These are phyloP conservation scores for Drosophila paucipuncta DNA, from an alignment of 2,888 invertebrate genomes.

Conservation along the genomic window DNA sequence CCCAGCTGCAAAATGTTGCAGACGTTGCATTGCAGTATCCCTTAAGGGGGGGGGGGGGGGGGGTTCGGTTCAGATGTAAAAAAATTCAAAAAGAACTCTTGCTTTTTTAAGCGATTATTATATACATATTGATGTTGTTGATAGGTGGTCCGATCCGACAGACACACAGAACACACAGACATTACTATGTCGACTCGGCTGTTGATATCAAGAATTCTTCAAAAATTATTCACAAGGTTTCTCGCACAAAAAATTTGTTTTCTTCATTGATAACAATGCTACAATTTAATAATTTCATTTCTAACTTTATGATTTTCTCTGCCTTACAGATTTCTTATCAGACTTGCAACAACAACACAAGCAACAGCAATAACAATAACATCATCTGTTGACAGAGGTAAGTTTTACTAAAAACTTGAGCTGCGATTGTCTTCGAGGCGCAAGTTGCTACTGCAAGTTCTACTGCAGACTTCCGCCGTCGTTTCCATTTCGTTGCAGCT, in stretches of 20 bases:
- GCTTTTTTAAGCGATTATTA: not conserved
- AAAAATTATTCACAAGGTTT: not conserved
- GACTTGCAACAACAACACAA: not conserved
- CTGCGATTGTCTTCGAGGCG: not conserved
- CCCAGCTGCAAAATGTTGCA: slow-evolving; percentile 10
- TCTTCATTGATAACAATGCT: not conserved
- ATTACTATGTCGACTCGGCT: not conserved
- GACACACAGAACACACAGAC: not conserved
- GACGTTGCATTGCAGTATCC: slow-evolving; percentile 5
- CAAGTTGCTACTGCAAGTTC: not conserved
- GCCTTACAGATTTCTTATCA: slow-evolving; percentile 7
- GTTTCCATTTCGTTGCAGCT: slow-evolving; percentile 6
- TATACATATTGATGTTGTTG: not conserved
- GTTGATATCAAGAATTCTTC: not conserved
- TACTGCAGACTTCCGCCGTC: slow-evolving; percentile 1
- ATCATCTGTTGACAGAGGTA: slow-evolving; percentile 25
- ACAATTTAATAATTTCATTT: not conserved
- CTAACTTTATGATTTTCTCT: not conserved
- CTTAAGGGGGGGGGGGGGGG: not conserved
- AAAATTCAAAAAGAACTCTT: not conserved
- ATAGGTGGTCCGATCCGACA: not conserved
- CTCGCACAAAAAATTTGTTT: not conserved
- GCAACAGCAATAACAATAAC: not conserved
- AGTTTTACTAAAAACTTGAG: slow-evolving; percentile 11
- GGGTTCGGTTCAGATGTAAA: slow-evolving; percentile 7